Evolutionary conservation across 2,113 vertebrate genomes (phyloP), one percentile per base, ranked within the genome.

Genomic region (Bucco capensis): DNA sequence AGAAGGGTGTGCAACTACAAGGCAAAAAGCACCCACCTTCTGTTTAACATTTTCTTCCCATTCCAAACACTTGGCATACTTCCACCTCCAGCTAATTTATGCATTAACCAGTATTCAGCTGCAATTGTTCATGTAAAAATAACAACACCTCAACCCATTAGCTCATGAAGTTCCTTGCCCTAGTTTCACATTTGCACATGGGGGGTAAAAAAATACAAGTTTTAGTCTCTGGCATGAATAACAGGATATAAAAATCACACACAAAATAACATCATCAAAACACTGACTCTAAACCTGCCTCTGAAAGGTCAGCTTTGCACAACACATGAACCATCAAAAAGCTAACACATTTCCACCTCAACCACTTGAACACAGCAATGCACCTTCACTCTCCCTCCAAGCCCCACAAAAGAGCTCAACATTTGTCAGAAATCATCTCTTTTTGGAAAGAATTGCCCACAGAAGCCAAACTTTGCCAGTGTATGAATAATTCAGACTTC

Each of bases 401-500:
- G 8, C 27, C 18, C 42, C 47, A 10, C 14, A 13, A 9, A 66
- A n/a, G 14, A 42, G 30, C 19, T n/a, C 2, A 51, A 25, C n/a
- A 17, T 25, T 3, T 40, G 14, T 27, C 0, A 27, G 16, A 47
- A 71, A 10, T 2, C 2, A 7, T 8, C 40, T 40, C 33, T n/a
- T 53, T 2, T 53, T 46, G 25, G 15, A 8, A 56, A 71, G 44
- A 81, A 35, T 1, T 31, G 44, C 18, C 8, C 15, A 15, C 0
- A 35, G 35, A 38, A 54, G 17, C 10, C 28, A 42, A 90, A 17
- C 56, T 58, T 18, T 7, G 67, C 31, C 23, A 16, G 19, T 0
- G 0, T 10, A 17, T 0, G 5, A 66, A 0, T 10, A 67, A 56
- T 6, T 54, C 31, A 11, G 13, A 46, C 15, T 15, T 24, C 10